phyloP scores from a whole-genome alignment of 2,797 vertebrate genomes.

The Pyrocephalus nanus region DNA sequence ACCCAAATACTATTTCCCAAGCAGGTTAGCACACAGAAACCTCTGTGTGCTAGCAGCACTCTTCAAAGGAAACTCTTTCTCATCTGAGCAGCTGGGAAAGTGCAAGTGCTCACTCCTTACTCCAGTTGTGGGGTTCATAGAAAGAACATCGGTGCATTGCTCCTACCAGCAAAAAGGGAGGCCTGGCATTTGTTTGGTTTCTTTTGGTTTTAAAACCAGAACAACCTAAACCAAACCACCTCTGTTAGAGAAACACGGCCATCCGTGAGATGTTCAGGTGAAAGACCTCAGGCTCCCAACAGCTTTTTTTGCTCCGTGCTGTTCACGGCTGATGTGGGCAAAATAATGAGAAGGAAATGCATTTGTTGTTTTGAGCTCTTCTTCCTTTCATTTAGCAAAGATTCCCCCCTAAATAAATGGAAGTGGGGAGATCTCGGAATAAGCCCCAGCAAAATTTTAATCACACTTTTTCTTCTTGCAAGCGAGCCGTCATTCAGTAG shows the following conservation, averaged over 20 bases:
- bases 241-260: background rate
- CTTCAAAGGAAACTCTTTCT: constrained; percentile 1
- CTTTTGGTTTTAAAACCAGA: background rate
- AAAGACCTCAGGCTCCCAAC: background rate
- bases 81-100: background rate
- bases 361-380: background rate
- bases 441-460: constrained; percentile 73
- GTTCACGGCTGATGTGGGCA: background rate
- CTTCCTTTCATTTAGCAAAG: background rate
- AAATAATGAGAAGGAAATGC: constrained; percentile 2
- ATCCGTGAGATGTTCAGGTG: background rate
- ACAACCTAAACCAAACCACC: background rate
- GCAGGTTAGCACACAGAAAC: constrained; percentile 1
- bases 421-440: constrained; percentile 64
- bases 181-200: background rate
- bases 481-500: constrained; percentile 80
- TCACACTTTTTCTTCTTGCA: constrained; percentile 72
- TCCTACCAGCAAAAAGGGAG: constrained; percentile 1
- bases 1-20: background rate
- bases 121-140: background rate
- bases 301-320: background rate
- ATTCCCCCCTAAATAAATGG: constrained; percentile 36
- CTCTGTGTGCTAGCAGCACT: background rate
- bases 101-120: background rate
- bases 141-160: background rate